Conservation (phyloP, 2,797 vertebrate genomes). For the Hyperoplus immaculatus region DNA sequence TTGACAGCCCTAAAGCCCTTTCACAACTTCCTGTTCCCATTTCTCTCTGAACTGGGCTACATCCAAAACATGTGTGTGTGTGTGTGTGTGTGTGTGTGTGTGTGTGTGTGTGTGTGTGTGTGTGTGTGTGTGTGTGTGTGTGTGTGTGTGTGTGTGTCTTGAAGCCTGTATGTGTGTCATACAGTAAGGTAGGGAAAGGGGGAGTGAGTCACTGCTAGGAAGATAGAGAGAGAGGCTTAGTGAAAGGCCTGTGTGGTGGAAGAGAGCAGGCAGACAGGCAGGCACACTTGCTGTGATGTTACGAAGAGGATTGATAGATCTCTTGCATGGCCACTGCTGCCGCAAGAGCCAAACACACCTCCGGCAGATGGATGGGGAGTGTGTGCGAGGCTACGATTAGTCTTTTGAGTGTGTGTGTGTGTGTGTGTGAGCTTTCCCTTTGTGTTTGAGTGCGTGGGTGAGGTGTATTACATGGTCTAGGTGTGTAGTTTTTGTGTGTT, state of each 20-base stretch:
- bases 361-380: conserved; percentile 76
- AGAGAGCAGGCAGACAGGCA: conserved; percentile 65
- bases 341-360: conserved; percentile 69
- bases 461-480: conserved; percentile 65
- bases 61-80: conserved; percentile 62
- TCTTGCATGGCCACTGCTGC: conserved; percentile 73
- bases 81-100: conserved; percentile 53
- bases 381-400: conserved; percentile 64
- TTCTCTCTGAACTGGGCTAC: conserved; percentile 65
- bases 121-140: conserved; percentile 6
- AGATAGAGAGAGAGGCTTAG: conserved; percentile 74
- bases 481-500: conserved; percentile 58
- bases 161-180: conserved; percentile 40
- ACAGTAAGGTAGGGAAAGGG: conserved; percentile 54
- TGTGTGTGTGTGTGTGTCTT: conserved; percentile 27
- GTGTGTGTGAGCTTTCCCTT: conserved; percentile 50
- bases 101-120: conserved; percentile 34
- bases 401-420: conserved; percentile 42
- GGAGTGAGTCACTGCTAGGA: conserved; percentile 70
- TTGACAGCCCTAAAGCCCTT: conserved; percentile 70
- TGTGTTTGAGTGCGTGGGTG: conserved; percentile 76
- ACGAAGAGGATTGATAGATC: conserved; percentile 76
- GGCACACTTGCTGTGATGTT: conserved; percentile 76
- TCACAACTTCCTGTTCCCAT: conserved; percentile 74
- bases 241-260: conserved; percentile 75